phyloP scores from a whole-genome alignment of 53 echinoderm and acorn worm species.

The Antedon mediterranea region DNA sequence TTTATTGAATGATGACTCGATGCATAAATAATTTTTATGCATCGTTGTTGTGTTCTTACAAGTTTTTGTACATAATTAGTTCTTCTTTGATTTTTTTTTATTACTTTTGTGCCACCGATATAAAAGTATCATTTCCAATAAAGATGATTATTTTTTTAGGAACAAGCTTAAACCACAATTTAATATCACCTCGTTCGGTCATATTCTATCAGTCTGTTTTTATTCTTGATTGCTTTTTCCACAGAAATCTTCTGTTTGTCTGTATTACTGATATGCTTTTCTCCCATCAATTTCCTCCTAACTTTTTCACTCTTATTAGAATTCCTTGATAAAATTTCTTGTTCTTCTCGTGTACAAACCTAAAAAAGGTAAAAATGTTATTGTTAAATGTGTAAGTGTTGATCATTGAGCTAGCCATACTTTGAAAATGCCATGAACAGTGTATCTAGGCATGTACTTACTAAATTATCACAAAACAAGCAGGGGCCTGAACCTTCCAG shows the following conservation, averaged over 20 bases:
- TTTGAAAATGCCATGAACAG: too few relatives aligned
- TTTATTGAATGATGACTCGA: too few relatives aligned
- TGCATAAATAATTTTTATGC: too few relatives aligned
- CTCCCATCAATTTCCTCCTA: conserved; percentile 76
- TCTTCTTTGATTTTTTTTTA: too few relatives aligned
- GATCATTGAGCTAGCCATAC: neutral
- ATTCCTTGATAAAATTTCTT: conserved; percentile 73
- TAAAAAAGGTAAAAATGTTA: conserved; percentile 9
- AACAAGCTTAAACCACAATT: too few relatives aligned
- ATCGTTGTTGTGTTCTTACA: too few relatives aligned
- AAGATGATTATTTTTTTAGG: too few relatives aligned
- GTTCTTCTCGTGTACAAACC: conserved; percentile 89
- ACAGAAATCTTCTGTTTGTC: conserved; percentile 18
- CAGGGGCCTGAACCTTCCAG: conserved; percentile 97
- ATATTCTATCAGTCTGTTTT: conserved; percentile 71
- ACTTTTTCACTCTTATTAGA: conserved; percentile 82
- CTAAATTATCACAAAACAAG: conserved; percentile 77
- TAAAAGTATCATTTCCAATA: too few relatives aligned
- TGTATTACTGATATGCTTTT: conserved; percentile 5
- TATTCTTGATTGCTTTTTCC: conserved; percentile 68
- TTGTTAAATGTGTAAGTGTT: neutral
- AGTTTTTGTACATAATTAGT: too few relatives aligned
- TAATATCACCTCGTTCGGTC: conserved; percentile 84
- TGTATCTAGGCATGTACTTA: too few relatives aligned
- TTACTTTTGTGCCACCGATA: too few relatives aligned